These are phyloP conservation scores for Pseudomyrmex cubaensis DNA, from an alignment of 1,140 invertebrate genomes.

Conservation along the genomic window DNA sequence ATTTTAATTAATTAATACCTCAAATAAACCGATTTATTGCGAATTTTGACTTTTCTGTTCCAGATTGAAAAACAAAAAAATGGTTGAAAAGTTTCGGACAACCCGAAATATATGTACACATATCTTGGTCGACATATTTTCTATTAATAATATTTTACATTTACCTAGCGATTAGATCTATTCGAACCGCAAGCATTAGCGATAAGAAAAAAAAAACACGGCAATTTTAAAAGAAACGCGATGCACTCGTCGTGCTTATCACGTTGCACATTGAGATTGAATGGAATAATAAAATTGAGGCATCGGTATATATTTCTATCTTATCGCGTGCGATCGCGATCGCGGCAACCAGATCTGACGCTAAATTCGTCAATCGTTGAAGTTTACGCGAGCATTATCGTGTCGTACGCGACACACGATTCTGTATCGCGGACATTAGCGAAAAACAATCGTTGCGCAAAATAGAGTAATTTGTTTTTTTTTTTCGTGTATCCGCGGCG, in stretches of 20 bases:
- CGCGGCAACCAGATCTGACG: not conserved
- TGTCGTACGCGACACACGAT: not conserved
- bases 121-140: too few species aligned
- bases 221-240: not conserved
- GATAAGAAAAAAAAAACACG: not conserved
- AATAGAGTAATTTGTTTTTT: too few species aligned
- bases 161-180: too few species aligned
- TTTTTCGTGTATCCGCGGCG: not conserved
- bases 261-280: not conserved
- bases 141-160: slow-evolving; percentile 11
- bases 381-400: not conserved
- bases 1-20: too few species aligned
- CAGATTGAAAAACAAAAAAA: too few species aligned
- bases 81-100: too few species aligned
- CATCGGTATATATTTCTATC: not conserved
- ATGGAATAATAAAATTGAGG: not conserved
- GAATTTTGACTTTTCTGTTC: too few species aligned
- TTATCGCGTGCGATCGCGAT: slow-evolving; percentile 4
- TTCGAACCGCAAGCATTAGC: not conserved
- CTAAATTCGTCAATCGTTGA: slow-evolving; percentile 8
- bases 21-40: too few species aligned
- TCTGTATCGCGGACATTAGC: not conserved
- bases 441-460: not conserved
- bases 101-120: too few species aligned
- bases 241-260: not conserved